A percentile compares a stretch with the other conserved stretches of the same genome.
These are phyloP conservation scores for Anser cygnoides DNA, from an alignment of 2,113 vertebrate genomes.

Conservation along the genomic window DNA sequence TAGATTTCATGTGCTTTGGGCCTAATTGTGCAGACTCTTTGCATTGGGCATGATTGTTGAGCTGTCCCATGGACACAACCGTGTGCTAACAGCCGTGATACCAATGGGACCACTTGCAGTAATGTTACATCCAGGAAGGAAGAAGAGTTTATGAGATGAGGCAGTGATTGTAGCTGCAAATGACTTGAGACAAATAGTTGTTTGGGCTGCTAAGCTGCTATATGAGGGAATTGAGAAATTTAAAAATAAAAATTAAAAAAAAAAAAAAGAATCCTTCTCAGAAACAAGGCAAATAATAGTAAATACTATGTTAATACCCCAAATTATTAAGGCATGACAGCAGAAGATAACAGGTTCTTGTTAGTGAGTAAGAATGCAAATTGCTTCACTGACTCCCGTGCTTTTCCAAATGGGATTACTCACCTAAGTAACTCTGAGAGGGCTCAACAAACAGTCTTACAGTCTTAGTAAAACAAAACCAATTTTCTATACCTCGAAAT, in stretches of 20 bases:
- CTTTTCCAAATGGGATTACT: background rate
- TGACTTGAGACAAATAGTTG: background rate
- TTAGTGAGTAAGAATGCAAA: background rate
- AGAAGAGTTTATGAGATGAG: background rate
- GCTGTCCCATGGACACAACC: background rate
- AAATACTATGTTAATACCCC: background rate
- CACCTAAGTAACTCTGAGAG: background rate
- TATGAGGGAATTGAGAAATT: background rate
- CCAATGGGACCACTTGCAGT: background rate
- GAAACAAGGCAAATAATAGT: background rate
- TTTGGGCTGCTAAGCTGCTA: background rate
- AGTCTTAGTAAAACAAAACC: rapidly evolving
- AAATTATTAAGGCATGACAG: background rate
- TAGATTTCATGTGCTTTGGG: background rate
- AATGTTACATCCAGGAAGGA: background rate
- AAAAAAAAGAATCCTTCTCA: background rate
- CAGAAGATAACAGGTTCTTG: background rate
- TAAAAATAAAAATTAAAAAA: background rate
- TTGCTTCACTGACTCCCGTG: background rate
- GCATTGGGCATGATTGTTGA: rapidly evolving
- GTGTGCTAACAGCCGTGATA: background rate
- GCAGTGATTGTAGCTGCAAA: background rate
- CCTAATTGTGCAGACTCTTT: background rate
- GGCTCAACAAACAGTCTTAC: background rate
- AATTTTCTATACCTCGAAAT: background rate